phyloP scores from a whole-genome alignment of 2,113 vertebrate genomes.

The Oreotrochilus melanogaster region DNA sequence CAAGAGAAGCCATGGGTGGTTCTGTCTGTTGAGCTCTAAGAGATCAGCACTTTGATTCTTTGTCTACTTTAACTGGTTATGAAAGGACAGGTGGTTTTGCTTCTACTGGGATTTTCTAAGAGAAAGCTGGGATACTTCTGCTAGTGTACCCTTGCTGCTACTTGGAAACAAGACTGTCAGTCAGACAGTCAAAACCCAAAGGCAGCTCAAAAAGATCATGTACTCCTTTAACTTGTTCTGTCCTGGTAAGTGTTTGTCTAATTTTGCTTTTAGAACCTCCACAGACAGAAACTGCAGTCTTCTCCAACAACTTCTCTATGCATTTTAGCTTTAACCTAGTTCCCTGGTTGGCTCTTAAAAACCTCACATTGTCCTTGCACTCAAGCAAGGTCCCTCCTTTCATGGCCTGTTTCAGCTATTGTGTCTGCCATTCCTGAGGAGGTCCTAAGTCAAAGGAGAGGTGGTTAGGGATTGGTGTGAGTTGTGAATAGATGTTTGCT shows the following conservation, averaged over 20 bases:
- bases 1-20: not conserved
- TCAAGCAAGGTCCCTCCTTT: not conserved
- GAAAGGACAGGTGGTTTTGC: not conserved
- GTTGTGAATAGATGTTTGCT: not conserved
- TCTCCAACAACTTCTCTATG: not conserved
- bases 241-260: not conserved
- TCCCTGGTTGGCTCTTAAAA: not conserved
- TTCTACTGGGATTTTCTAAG: not conserved
- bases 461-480: not conserved
- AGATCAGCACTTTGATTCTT: not conserved
- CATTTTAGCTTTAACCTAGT: not conserved
- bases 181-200: not conserved
- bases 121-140: not conserved
- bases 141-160: not conserved
- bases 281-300: not conserved
- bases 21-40: not conserved
- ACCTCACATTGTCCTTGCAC: not conserved
- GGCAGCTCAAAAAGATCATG: not conserved
- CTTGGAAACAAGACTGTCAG: not conserved
- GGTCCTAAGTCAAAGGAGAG: not conserved
- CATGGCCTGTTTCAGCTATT: not conserved
- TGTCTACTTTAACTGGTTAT: not conserved
- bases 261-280: not conserved
- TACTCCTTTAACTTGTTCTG: not conserved
- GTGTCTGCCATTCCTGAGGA: not conserved